Base-by-base conservation (phyloP, 2,888 invertebrate species). In the Tridacna crocea region DNA sequence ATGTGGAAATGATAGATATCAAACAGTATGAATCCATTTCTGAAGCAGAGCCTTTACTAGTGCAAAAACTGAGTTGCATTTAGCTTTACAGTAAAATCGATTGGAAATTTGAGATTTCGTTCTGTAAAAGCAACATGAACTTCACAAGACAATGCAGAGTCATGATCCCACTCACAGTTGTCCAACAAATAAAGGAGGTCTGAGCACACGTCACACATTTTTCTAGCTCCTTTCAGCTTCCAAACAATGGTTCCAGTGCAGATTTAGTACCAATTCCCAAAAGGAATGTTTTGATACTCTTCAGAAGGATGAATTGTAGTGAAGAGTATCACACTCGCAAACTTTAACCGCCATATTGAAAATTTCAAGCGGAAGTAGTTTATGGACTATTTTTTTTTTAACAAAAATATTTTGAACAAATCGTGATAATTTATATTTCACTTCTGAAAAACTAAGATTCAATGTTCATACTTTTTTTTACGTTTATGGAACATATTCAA, bases 121-220 rank as follows among this genome's bases (percentile, higher is more conserved):
- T 55, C 55, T 36, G 36, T 4, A 36, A 36, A 8, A 36, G 10
- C 6, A 19, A 15, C 55, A 55, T 3, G 17, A 55, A 68, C 15
- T 13, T 68, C 15, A 19, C 12, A 27, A 73, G 36, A 73, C 73
- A 73, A 47, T 72, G 65, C 36, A 51, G 55, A 70, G 63, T 72
- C 66, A 58, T 24, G 63, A 68, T 58, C 36, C 48, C 79, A 95
- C 97, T 96, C 96, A 97, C 97, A 97, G 93, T 96, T 96, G 94
- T 97, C 96, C 95, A 98, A 96, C 95, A 98, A 96, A 96, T 97
- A 97, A 95, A 97, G 96, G 96, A 98, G 97, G 95, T 98, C 98
- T 94, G 97, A 97, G 96, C 98, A 98, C 95, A 97, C 97, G 96
- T 98, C 98, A 96, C 98, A 98, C 97, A 97, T 97, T 72, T 75